Percentiles rank a stretch among this genome's conserved stretches.
Evolutionary conservation across 2,888 invertebrate species (phyloP).

Genomic region (Tipula confusa): DNA sequence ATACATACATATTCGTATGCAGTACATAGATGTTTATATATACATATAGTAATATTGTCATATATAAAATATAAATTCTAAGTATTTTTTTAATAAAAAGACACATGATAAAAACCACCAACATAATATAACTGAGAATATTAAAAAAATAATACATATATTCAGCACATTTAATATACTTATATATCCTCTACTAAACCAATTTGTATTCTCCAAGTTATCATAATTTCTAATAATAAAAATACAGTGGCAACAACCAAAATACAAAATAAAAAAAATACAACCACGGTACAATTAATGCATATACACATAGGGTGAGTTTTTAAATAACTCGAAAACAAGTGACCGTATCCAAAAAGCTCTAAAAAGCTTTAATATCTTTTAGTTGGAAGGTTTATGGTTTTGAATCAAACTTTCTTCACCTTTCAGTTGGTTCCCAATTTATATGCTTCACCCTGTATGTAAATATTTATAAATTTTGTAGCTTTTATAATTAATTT

Average conservation of each 20-base stretch:
- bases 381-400: too few relatives aligned
- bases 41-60: neutral
- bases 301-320: too few relatives aligned
- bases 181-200: constrained; percentile 29
- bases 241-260: neutral
- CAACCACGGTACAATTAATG: neutral
- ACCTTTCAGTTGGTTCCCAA: too few relatives aligned
- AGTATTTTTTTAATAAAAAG: constrained; percentile 16
- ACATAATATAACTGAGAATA: neutral
- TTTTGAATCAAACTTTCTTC: too few relatives aligned
- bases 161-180: neutral
- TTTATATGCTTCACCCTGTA: too few relatives aligned
- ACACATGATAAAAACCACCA: constrained; percentile 1
- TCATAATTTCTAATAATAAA: constrained; percentile 25
- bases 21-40: neutral
- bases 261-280: neutral
- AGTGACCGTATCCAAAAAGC: too few relatives aligned
- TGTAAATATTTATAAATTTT: too few relatives aligned
- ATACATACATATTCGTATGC: neutral
- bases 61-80: neutral
- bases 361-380: too few relatives aligned
- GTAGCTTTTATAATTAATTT: constrained; percentile 21
- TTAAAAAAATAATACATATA: neutral
- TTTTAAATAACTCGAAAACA: too few relatives aligned
- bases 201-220: constrained; percentile 29